phyloP scores from a whole-genome alignment of 2,113 vertebrate species.

The Pachycephala philippinensis region DNA sequence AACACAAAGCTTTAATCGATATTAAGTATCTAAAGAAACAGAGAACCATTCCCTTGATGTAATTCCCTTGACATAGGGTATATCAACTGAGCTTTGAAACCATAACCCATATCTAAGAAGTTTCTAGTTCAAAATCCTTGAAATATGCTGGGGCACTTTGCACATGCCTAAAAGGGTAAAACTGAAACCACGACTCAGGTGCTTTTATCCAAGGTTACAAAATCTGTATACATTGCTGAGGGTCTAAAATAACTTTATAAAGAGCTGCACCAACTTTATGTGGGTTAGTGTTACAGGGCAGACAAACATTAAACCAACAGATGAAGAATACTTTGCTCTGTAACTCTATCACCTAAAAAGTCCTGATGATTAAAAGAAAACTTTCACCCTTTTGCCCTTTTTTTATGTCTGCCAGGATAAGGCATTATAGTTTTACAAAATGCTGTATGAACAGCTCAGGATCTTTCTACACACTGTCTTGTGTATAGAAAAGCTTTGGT shows the following conservation, averaged over 20 bases:
- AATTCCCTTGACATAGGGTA: neutral
- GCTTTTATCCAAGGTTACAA: constrained; percentile 64
- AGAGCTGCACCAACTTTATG: constrained; percentile 46
- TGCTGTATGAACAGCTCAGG: neutral
- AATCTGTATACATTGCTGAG: constrained; percentile 23
- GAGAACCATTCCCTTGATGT: constrained; percentile 20
- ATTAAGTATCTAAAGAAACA: constrained; percentile 30
- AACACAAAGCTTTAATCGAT: neutral
- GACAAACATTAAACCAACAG: constrained; percentile 21
- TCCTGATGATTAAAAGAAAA: constrained; percentile 58
- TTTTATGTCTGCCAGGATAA: neutral
- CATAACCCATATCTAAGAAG: constrained; percentile 38
- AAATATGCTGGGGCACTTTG: constrained; percentile 32
- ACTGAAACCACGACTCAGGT: constrained; percentile 31
- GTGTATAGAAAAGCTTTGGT: neutral
- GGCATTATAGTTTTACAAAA: neutral
- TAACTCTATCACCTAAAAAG: constrained; percentile 64
- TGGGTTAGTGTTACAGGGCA: constrained; percentile 66
- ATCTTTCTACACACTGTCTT: neutral
- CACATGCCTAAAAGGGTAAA: constrained; percentile 51
- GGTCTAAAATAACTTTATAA: constrained; percentile 72
- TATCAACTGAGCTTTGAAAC: constrained; percentile 62
- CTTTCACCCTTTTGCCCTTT: constrained; percentile 58
- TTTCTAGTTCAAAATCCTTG: constrained; percentile 51
- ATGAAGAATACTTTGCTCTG: constrained; percentile 36